phyloP scores from a whole-genome alignment of 2,113 vertebrate genomes.

The Engystomops pustulosus region DNA sequence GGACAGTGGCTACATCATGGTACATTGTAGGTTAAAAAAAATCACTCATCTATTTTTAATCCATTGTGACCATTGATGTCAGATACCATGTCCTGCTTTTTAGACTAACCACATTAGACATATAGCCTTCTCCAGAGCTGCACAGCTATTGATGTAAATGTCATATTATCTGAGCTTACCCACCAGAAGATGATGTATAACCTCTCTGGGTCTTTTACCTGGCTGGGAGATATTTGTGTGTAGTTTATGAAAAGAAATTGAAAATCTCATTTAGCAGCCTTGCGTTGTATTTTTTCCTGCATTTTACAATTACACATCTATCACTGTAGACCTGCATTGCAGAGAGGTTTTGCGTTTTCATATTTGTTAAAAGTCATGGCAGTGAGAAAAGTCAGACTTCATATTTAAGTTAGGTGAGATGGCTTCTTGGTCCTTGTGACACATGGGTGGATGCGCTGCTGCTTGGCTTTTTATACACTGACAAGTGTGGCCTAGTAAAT shows the following conservation, averaged over 20 bases:
- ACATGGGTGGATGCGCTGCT: neutral
- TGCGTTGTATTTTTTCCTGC: slow-evolving; percentile 12
- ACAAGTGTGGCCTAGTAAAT: slow-evolving; percentile 27
- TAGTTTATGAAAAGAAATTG: slow-evolving; percentile 50
- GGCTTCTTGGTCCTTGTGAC: slow-evolving; percentile 7
- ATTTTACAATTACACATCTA: slow-evolving; percentile 43
- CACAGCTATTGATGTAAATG: slow-evolving; percentile 41
- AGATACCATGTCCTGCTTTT: neutral
- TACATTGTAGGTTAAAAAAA: slow-evolving; percentile 4
- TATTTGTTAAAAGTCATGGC: neutral
- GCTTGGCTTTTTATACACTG: slow-evolving; percentile 21
- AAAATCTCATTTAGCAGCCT: slow-evolving; percentile 24
- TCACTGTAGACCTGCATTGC: slow-evolving; percentile 39
- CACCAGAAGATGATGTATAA: slow-evolving; percentile 34
- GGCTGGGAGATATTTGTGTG: slow-evolving; percentile 26
- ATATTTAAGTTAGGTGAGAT: neutral
- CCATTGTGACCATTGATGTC: neutral
- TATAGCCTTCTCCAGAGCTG: neutral
- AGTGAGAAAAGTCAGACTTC: slow-evolving; percentile 16
- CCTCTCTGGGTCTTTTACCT: neutral
- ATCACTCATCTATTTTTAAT: neutral
- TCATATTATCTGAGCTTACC: slow-evolving; percentile 43
- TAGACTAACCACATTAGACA: slow-evolving; percentile 23
- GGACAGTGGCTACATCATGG: neutral
- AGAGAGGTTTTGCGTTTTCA: neutral